A percentile compares a stretch with the other conserved stretches of the same genome.
These are phyloP conservation scores for Eupithecia exiguata DNA, from an alignment of 2,888 invertebrate genomes.

Conservation along the genomic window DNA sequence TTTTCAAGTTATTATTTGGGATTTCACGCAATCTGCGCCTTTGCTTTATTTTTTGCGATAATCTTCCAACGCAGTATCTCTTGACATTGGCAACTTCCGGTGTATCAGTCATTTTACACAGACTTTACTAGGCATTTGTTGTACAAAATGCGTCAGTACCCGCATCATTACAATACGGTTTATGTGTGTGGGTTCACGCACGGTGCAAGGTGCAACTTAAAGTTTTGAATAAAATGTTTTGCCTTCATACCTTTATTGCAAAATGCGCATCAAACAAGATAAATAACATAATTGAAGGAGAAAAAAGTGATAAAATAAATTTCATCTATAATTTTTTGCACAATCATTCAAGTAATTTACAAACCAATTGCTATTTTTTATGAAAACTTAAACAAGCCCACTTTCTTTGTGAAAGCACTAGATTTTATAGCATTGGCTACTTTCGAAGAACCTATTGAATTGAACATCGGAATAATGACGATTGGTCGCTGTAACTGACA, in stretches of 20 bases:
- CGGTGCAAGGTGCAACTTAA: constrained; percentile 16
- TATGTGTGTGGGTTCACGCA: constrained; percentile 20
- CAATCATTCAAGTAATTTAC: not conserved
- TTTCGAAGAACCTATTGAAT: constrained; percentile 10
- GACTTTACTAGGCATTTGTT: constrained; percentile 16
- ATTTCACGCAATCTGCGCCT: not conserved
- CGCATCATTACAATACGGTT: constrained; percentile 26
- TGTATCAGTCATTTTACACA: constrained; percentile 17
- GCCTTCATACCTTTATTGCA: not conserved
- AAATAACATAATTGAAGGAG: not conserved
- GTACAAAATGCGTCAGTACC: constrained; percentile 23
- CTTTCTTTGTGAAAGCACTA: constrained; percentile 40
- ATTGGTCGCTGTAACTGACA: constrained; percentile 11
- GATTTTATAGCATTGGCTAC: constrained; percentile 15
- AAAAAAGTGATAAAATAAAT: not conserved
- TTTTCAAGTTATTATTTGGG: not conserved
- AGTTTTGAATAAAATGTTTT: not conserved
- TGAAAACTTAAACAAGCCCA: constrained; percentile 21
- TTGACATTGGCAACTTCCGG: constrained; percentile 41
- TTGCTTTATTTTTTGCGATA: constrained; percentile 1
- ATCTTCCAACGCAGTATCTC: constrained; percentile 7
- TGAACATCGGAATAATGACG: not conserved
- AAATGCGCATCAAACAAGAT: not conserved
- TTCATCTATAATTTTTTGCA: not conserved
- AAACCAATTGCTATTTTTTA: constrained; percentile 26